Percentiles rank a stretch among this genome's conserved stretches.
Evolutionary conservation across 2,797 vertebrate genomes (phyloP).

Genomic region (Propithecus deckenii): DNA sequence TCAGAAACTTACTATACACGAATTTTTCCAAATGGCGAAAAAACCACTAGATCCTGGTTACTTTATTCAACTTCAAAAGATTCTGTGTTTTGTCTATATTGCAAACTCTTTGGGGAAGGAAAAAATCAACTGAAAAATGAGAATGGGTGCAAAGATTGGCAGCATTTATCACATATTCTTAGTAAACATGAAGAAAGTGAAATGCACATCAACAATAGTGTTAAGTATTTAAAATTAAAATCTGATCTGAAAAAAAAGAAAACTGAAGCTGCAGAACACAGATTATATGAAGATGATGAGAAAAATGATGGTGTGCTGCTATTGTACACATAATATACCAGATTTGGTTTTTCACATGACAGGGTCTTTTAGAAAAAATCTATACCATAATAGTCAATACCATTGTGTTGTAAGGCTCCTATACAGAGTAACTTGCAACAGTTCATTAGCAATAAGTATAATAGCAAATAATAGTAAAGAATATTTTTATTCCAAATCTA

Average conservation of each 20-base stretch:
- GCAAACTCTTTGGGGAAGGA: conserved; percentile 75
- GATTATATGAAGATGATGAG: not conserved
- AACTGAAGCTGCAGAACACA: not conserved
- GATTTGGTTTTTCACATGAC: not conserved
- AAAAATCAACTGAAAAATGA: conserved; percentile 78
- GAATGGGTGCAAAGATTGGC: conserved; percentile 76
- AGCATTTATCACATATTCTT: conserved; percentile 79
- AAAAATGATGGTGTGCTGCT: not conserved
- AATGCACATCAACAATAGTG: conserved; percentile 71
- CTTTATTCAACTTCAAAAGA: conserved; percentile 76
- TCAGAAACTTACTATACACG: conserved; percentile 77
- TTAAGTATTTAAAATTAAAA: conserved; percentile 74
- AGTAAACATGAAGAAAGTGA: conserved; percentile 79
- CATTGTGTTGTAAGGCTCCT: not conserved
- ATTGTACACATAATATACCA: conserved; percentile 3
- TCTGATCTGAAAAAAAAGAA: conserved; percentile 55
- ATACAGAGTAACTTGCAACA: not conserved
- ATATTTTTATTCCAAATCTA: not conserved
- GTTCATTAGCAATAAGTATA: conserved; percentile 16
- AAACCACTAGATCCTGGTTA: conserved; percentile 71
- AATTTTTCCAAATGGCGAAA: conserved; percentile 77
- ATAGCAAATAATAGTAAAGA: conserved; percentile 24
- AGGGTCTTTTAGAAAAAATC: not conserved
- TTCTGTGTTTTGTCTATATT: conserved; percentile 76
- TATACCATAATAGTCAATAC: not conserved